phyloP scores from a whole-genome alignment of 2,888 invertebrate species.

The Scaptomyza caliginosa region DNA sequence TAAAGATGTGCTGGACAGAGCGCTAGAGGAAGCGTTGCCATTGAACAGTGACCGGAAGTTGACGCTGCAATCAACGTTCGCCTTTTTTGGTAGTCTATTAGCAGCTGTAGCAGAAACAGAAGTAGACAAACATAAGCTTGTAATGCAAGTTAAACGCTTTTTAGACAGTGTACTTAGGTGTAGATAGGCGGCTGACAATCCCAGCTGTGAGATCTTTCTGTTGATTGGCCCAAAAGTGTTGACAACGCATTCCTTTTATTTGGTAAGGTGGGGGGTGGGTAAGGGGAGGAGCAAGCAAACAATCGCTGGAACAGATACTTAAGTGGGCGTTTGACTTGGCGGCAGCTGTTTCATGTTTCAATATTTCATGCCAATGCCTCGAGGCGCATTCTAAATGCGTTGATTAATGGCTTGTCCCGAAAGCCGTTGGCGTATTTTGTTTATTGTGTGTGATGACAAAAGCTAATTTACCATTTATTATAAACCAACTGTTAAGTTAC shows the following conservation, averaged over 20 bases:
- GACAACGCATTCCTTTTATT: slow-evolving; percentile 49
- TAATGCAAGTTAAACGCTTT: slow-evolving; percentile 28
- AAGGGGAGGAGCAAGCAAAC: slow-evolving; percentile 2
- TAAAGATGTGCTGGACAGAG: slow-evolving; percentile 28
- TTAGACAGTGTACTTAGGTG: not conserved
- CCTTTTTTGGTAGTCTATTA: slow-evolving; percentile 4
- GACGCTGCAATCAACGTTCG: slow-evolving; percentile 54
- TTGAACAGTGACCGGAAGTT: slow-evolving; percentile 56
- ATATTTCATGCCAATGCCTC: slow-evolving; percentile 39
- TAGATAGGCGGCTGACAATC: not conserved
- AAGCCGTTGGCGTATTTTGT: slow-evolving; percentile 49
- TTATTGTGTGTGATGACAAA: slow-evolving; percentile 54
- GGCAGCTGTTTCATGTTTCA: slow-evolving; percentile 50
- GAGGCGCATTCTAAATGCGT: slow-evolving; percentile 34
- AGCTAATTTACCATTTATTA: slow-evolving; percentile 56
- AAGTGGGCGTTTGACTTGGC: not conserved
- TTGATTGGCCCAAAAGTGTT: slow-evolving; percentile 61
- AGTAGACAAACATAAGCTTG: slow-evolving; percentile 1
- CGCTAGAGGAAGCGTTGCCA: slow-evolving; percentile 35
- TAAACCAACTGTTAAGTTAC: slow-evolving; percentile 19
- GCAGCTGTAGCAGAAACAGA: not conserved
- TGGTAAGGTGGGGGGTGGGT: not conserved
- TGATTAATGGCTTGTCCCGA: slow-evolving; percentile 59
- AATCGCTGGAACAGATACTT: slow-evolving; percentile 23
- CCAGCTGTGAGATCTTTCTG: slow-evolving; percentile 2